Base-by-base conservation (phyloP, 2,113 vertebrate species). In the Balaeniceps rex region DNA sequence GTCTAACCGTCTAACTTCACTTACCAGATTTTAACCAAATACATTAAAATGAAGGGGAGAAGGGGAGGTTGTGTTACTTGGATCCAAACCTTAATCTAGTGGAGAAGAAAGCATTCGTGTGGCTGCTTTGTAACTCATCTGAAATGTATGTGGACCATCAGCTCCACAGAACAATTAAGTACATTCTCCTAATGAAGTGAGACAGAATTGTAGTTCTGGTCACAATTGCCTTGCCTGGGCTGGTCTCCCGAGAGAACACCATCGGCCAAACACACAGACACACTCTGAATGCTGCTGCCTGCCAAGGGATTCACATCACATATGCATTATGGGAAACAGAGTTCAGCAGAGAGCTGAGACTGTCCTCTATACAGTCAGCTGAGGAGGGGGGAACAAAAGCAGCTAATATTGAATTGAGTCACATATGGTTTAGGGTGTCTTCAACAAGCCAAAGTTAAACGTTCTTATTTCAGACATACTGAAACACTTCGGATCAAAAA, bases 211-310 rank as follows among this genome's bases (percentile, higher is more conserved):
- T 6, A 60, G 15, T 54, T 92, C n/a, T 60, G 54, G n/a, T 71
- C 61, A 64, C 57, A 54, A 26, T 0, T 36, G 26, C 26, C 70
- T 64, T 19, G 19, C 12, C 40, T 82, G 47, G n/a, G 47, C 60
- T 87, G 23, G 29, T 54, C 25, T 40, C 47, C 70, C 2, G 4
- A 24, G 69, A 52, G 38, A 63, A 40, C 5, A 5, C 5, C 36
- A 19, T 10, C 2, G 5, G 29, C 2, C 0, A 0, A 70, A 77
- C 31, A 44, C 3, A 0, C 15, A 54, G 61, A 36, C 8, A 34
- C 9, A 12, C 6, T 5, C 51, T 12, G 40, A 76, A 63, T 12
- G 21, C 17, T 51, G 57, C 47, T 2, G 17, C 18, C n/a, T 55
- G 33, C 60, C 5, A 9, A 31, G n/a, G 55, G 47, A 92, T 61